phyloP scores from a whole-genome alignment of 2,888 invertebrate species.

The Parthenolecanium corni region DNA sequence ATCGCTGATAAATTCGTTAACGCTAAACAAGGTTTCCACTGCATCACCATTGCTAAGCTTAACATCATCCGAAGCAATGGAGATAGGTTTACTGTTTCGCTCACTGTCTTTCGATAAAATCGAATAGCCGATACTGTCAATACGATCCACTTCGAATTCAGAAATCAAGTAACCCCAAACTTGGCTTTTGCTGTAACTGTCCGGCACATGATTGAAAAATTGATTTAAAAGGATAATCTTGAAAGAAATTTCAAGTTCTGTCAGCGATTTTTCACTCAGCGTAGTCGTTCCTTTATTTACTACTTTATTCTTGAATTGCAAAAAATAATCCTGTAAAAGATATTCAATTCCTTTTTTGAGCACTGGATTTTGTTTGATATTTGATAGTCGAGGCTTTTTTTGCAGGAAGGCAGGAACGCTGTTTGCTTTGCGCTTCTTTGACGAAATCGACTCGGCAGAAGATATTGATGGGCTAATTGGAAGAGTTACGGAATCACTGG shows the following conservation, averaged over 20 bases:
- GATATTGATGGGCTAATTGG: too few species aligned
- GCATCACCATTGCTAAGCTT: not conserved
- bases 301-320: not conserved
- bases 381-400: slow-evolving; percentile 11
- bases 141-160: slow-evolving; percentile 6
- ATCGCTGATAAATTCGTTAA: slow-evolving; percentile 2
- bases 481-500: too few species aligned
- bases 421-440: too few species aligned
- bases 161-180: slow-evolving; percentile 13
- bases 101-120: slow-evolving; percentile 3
- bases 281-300: not conserved
- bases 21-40: not conserved
- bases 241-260: slow-evolving; percentile 1
- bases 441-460: too few species aligned
- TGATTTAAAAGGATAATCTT: slow-evolving; percentile 1
- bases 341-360: slow-evolving; percentile 3
- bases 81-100: not conserved
- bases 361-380: slow-evolving; percentile 2
- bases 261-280: not conserved
- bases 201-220: not conserved
- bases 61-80: not conserved
- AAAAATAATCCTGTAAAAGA: slow-evolving; percentile 10
- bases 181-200: not conserved
- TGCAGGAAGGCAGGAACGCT: not conserved
- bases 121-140: slow-evolving; percentile 4